Evolutionary conservation across 1,140 invertebrate genomes (phyloP).

Genomic region (Solenopsis invicta): DNA sequence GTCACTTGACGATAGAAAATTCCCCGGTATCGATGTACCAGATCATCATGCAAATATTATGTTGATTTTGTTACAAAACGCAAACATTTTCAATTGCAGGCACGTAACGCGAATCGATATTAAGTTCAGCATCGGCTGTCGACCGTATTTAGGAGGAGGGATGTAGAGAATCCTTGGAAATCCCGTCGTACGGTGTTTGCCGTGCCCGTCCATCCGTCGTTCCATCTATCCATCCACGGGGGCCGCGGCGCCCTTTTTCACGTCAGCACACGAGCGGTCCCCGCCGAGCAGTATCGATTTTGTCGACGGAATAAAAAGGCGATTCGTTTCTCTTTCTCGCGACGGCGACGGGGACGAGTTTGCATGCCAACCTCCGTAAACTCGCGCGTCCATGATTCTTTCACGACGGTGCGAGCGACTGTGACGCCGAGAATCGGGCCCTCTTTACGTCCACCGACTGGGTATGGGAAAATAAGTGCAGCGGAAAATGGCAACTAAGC

Average conservation of each 20-base stretch:
- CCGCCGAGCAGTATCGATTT: slow-evolving; percentile 49
- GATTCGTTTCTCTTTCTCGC: slow-evolving; percentile 48
- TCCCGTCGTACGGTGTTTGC: slow-evolving; percentile 18
- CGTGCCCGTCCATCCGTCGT: slow-evolving; percentile 6
- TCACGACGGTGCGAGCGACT: slow-evolving; percentile 12
- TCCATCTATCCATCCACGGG: slow-evolving; percentile 9
- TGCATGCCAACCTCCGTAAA: slow-evolving; percentile 53
- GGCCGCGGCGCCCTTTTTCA: slow-evolving; percentile 37
- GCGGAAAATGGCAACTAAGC: slow-evolving; percentile 37
- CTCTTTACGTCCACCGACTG: not conserved
- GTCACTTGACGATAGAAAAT: not conserved
- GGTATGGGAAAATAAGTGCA: slow-evolving; percentile 18
- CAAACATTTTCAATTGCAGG: slow-evolving; percentile 16
- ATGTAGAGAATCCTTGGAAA: slow-evolving; percentile 66
- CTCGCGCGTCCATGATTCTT: slow-evolving; percentile 56
- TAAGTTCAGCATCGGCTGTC: slow-evolving; percentile 23
- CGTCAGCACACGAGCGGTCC: slow-evolving; percentile 13
- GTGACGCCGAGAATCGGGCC: slow-evolving; percentile 27
- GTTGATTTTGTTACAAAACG: not conserved
- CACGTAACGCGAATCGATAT: slow-evolving; percentile 60
- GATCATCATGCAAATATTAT: not conserved
- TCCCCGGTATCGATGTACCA: not conserved
- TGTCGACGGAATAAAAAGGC: slow-evolving; percentile 37
- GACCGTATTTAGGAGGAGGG: slow-evolving; percentile 59
- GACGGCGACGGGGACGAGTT: slow-evolving; percentile 25